These are phyloP conservation scores for Tychaedon coryphoeus DNA, from an alignment of 2,113 vertebrate genomes.

Conservation along the genomic window DNA sequence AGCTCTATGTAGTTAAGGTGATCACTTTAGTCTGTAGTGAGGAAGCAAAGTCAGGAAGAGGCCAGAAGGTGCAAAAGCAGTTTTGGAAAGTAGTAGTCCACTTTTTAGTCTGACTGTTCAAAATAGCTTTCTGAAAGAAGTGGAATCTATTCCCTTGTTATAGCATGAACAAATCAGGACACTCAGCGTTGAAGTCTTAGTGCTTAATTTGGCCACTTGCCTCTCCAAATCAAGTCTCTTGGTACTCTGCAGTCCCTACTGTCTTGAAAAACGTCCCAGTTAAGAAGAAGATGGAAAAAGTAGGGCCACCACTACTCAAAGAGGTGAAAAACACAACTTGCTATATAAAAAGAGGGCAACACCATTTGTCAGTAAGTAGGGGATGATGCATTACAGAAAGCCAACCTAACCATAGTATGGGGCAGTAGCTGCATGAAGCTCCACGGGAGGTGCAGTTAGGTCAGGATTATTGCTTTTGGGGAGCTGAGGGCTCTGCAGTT, in stretches of 20 bases:
- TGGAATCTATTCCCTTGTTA: not conserved
- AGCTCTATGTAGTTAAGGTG: not conserved
- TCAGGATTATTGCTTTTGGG: not conserved
- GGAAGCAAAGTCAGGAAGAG: not conserved
- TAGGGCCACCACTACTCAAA: not conserved
- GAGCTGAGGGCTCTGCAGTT: not conserved
- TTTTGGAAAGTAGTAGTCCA: not conserved
- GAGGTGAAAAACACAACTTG: not conserved
- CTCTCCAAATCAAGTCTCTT: not conserved
- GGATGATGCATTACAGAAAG: not conserved
- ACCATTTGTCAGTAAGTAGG: not conserved
- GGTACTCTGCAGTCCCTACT: not conserved
- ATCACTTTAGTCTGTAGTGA: not conserved
- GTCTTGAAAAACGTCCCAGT: not conserved
- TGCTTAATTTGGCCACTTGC: not conserved
- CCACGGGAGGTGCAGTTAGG: not conserved
- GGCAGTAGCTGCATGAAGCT: not conserved
- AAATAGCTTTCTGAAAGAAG: not conserved
- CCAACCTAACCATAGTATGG: not conserved
- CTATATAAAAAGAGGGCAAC: not conserved
- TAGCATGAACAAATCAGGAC: not conserved
- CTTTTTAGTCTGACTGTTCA: not conserved
- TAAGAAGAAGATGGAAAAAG: not conserved
- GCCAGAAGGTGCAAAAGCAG: not conserved
- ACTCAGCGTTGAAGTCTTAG: not conserved